phyloP scores from a whole-genome alignment of 2,113 vertebrate species.

The Penelope pileata region DNA sequence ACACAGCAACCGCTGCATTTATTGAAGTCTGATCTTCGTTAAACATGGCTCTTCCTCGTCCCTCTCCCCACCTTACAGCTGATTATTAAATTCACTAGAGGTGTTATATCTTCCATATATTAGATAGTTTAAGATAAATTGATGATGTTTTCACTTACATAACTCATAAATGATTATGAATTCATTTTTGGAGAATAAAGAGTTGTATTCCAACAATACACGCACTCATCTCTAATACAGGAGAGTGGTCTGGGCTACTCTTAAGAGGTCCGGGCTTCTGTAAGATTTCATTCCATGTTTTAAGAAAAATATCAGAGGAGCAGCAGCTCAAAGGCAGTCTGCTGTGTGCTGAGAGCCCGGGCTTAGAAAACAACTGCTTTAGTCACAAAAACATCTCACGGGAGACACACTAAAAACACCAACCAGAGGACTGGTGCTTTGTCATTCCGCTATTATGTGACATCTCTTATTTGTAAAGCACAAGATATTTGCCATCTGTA shows the following conservation, averaged over 20 bases:
- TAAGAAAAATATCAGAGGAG: neutral
- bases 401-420: neutral
- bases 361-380: neutral
- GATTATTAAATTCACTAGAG: neutral
- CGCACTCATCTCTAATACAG: neutral
- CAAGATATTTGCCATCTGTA: neutral
- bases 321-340: neutral
- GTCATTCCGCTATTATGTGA: neutral
- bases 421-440: neutral
- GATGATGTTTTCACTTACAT: neutral
- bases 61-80: neutral
- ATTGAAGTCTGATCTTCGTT: neutral
- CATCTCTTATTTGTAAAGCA: neutral
- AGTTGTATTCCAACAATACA: neutral
- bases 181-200: neutral
- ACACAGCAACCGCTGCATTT: neutral
- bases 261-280: neutral
- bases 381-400: neutral
- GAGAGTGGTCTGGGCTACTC: neutral
- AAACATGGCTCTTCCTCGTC: neutral
- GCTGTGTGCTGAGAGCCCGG: neutral
- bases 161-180: neutral
- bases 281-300: neutral
- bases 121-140: neutral
- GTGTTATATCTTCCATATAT: fast-evolving